Percentiles rank a stretch among this genome's conserved stretches.
phyloP scores from a whole-genome alignment of 1,140 invertebrate species.

The Bilobella aurantiaca region DNA sequence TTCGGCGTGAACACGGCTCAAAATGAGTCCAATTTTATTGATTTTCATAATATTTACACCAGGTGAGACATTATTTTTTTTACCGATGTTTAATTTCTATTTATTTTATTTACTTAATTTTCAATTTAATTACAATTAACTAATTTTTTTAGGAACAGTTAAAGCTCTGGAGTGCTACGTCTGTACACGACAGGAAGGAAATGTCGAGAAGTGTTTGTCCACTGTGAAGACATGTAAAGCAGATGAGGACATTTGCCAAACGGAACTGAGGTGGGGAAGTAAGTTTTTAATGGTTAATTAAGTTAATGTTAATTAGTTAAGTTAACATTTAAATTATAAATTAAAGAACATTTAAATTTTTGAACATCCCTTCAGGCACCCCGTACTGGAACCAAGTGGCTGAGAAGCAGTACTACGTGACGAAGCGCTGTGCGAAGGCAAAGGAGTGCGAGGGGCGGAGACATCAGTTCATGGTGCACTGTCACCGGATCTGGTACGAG shows the following conservation, averaged over 20 bases:
- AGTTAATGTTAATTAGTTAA: no score
- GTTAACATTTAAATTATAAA: background rate
- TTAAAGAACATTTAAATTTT: conserved; percentile 2
- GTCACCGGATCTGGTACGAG: conserved; percentile 92
- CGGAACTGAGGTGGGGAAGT: conserved; percentile 81
- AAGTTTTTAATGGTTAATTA: conserved; percentile 40
- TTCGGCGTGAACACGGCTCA: no score
- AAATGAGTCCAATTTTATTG: no score
- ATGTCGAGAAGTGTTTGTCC: conserved; percentile 83
- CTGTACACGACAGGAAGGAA: conserved; percentile 82
- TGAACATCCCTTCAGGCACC: conserved; percentile 54
- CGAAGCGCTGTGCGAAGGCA: conserved; percentile 77
- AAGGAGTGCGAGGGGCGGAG: conserved; percentile 62
- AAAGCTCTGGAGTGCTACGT: conserved; percentile 83
- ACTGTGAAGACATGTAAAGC: conserved; percentile 83
- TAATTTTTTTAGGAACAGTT: conserved; percentile 45
- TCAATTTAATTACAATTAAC: background rate
- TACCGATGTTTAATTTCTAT: background rate
- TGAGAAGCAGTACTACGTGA: conserved; percentile 86
- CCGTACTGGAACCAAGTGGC: conserved; percentile 90
- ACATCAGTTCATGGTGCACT: conserved; percentile 58
- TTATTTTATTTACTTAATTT: background rate
- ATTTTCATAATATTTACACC: no score
- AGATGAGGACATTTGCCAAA: conserved; percentile 73
- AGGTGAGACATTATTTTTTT: no score